Evolutionary conservation across 2,888 invertebrate species (phyloP).

Genomic region (Thera britannica): DNA sequence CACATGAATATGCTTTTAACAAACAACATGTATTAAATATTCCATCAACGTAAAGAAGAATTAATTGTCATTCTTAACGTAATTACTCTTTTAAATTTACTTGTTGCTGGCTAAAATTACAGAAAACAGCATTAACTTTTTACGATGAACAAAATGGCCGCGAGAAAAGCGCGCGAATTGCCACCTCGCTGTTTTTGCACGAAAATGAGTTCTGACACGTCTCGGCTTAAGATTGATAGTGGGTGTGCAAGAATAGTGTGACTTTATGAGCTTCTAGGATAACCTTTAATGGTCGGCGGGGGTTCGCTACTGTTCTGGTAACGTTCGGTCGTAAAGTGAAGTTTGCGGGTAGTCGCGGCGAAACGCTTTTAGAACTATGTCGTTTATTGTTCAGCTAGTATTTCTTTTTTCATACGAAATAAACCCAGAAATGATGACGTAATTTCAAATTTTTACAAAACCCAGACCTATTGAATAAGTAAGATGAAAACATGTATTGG

Average conservation of each 20-base stretch:
- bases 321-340: slow-evolving; percentile 71
- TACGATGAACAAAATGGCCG: slow-evolving; percentile 79
- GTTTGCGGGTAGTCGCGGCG: slow-evolving; percentile 57
- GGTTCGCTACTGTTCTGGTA: slow-evolving; percentile 66
- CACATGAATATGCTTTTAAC: not conserved
- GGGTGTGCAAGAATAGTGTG: slow-evolving; percentile 46
- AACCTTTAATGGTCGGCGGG: slow-evolving; percentile 75
- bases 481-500: too few relatives aligned
- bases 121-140: slow-evolving; percentile 75
- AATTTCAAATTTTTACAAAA: too few relatives aligned
- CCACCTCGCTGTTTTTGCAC: slow-evolving; percentile 37
- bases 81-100: slow-evolving; percentile 78
- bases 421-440: not conserved
- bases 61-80: slow-evolving; percentile 53
- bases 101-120: slow-evolving; percentile 76
- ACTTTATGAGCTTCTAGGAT: slow-evolving; percentile 72
- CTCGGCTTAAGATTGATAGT: slow-evolving; percentile 47
- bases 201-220: slow-evolving; percentile 52
- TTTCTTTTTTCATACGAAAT: slow-evolving; percentile 3
- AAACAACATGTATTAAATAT: slow-evolving; percentile 8
- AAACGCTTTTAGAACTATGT: slow-evolving; percentile 38
- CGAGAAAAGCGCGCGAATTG: slow-evolving; percentile 57
- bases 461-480: too few relatives aligned
- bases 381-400: slow-evolving; percentile 24
- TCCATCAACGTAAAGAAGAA: slow-evolving; percentile 39